These are phyloP conservation scores for Hypena proboscidalis DNA, from an alignment of 2,888 invertebrate genomes.

Conservation along the genomic window DNA sequence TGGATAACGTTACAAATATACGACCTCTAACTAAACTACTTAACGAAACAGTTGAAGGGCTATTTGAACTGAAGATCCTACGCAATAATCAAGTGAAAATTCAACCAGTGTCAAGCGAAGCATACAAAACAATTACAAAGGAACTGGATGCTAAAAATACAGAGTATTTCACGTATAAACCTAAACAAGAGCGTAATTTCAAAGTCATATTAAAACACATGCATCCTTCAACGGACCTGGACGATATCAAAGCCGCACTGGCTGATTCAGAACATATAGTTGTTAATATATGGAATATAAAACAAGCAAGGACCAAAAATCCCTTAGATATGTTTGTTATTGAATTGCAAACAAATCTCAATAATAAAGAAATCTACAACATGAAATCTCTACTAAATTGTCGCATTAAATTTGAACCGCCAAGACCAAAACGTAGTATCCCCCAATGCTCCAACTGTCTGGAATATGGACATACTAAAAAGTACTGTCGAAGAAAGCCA, in stretches of 20 bases:
- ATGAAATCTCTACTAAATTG: constrained; percentile 2
- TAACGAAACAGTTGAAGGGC: too few species aligned
- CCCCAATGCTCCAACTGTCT: constrained; percentile 38
- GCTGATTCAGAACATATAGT: neutral
- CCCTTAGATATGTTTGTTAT: constrained; percentile 1
- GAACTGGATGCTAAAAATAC: neutral
- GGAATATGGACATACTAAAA: constrained; percentile 38
- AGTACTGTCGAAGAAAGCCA: constrained; percentile 26
- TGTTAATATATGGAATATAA: neutral
- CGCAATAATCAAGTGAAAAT: neutral
- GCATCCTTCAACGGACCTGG: constrained; percentile 1
- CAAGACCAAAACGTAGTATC: constrained; percentile 26
- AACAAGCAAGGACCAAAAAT: neutral
- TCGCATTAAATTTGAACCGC: constrained; percentile 23
- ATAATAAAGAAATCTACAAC: neutral
- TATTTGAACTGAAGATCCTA: too few species aligned
- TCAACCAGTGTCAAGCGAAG: neutral
- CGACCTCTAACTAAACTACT: too few species aligned
- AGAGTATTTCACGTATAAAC: neutral
- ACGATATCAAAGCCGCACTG: neutral
- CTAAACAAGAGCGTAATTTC: neutral
- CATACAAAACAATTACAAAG: neutral
- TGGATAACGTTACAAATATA: too few species aligned
- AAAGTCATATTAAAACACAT: constrained; percentile 1
- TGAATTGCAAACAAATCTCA: neutral